Evolutionary conservation across 2,888 invertebrate species (phyloP), one percentile per base, ranked within the genome.

Genomic region (Rhamnusium bicolor): DNA sequence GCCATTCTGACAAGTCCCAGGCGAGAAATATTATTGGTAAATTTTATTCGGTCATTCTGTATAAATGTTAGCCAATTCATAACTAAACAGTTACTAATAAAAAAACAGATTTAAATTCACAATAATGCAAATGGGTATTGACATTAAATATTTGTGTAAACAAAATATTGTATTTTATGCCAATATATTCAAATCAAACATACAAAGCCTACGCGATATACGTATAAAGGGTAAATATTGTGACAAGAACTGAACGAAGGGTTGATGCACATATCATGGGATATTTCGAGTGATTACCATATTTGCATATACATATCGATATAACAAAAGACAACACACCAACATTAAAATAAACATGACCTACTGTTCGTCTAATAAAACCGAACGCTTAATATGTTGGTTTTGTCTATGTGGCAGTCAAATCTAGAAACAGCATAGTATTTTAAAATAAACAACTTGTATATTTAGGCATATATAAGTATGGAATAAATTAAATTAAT

Each of bases 211-310:
- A 24, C 61, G 60, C 54, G 69, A 40, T 67, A 53, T 19, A 70
- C 72, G 73, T 76, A 62, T 76, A 80, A 79, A 82, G 82, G 81
- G 83, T 83, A 82, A 83, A 83, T 83, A 83, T 83, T 83, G 80
- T 82, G 81, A 80, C 80, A 82, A 82, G 82, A 78, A 79, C 74
- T 70, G 74, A 74, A 76, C 74, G 74, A 73, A 78, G 74, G 76
- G 76, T 69, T 62, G 70, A 69, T 67, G 63, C 63, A 68, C 67
- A 69, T 62, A 69, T 65, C 65, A 32, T 61, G 70, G 67, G 46
- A 66, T 66, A 67, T 67, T 69, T 67, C 69, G 66, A 29, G 67
- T 74, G 69, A 78, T 78, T 78, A 75, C 73, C 76, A 78, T 78
- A 78, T 78, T 78, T 76, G 78, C 76, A 76, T 78, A 77, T 72